A percentile compares a stretch with the other conserved stretches of the same genome.
phyloP scores from a whole-genome alignment of 2,113 vertebrate species.

The Rhinolophus sinicus region DNA sequence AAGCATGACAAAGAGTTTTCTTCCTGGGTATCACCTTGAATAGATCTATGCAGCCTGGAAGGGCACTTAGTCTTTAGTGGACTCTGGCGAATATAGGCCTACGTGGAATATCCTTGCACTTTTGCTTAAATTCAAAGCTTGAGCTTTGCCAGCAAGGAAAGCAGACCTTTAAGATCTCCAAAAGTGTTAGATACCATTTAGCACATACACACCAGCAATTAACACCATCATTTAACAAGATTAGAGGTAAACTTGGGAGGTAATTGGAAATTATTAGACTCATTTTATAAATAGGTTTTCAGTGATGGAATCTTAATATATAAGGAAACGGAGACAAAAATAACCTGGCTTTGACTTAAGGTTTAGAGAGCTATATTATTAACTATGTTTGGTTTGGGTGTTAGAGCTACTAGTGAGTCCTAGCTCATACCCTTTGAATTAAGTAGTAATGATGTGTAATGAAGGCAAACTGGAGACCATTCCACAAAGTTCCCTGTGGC shows the following conservation, averaged over 20 bases:
- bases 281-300: background rate
- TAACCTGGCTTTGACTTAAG: background rate
- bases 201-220: background rate
- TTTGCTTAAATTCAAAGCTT: conserved; percentile 21
- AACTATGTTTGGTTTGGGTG: background rate
- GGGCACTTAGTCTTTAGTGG: background rate
- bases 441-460: conserved; percentile 5
- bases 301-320: background rate
- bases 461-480: background rate
- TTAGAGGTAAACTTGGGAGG: background rate
- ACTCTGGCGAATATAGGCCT: background rate
- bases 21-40: background rate
- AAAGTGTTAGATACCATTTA: background rate
- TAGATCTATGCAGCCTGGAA: background rate
- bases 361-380: background rate
- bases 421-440: conserved; percentile 52
- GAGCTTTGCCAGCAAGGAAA: background rate
- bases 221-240: background rate
- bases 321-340: background rate
- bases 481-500: background rate
- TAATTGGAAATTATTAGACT: background rate
- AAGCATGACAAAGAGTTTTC: background rate
- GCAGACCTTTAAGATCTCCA: background rate
- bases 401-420: background rate
- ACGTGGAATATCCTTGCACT: background rate